A percentile compares a stretch with the other conserved stretches of the same genome.
phyloP scores from a whole-genome alignment of 1,140 invertebrate genomes.

The Octopus bimaculoides region DNA sequence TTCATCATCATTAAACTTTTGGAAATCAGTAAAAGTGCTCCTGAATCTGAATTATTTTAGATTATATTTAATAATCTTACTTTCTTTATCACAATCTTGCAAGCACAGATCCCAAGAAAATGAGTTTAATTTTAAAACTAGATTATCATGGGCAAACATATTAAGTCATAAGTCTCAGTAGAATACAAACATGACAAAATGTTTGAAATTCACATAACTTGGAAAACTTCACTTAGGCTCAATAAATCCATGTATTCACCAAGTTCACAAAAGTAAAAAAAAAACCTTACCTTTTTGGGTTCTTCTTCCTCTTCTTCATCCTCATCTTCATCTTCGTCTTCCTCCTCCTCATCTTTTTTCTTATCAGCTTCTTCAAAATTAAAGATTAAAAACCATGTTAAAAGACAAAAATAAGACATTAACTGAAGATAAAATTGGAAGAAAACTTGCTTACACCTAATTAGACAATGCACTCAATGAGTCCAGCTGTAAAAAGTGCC shows the following conservation, averaged over 20 bases:
- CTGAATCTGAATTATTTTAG: too few species aligned
- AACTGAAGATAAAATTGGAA: neutral
- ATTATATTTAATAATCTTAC: too few species aligned
- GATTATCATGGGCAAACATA: too few species aligned
- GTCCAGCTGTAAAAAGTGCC: too few species aligned
- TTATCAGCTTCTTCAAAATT: conserved; percentile 22
- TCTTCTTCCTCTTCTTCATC: conserved; percentile 25
- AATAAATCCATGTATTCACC: neutral
- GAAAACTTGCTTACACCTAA: neutral
- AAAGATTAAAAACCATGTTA: neutral
- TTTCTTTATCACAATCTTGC: too few species aligned
- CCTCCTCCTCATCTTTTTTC: conserved; percentile 33
- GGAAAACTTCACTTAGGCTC: neutral
- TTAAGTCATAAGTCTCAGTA: too few species aligned
- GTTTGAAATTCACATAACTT: neutral
- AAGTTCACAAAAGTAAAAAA: neutral
- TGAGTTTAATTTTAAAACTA: too few species aligned
- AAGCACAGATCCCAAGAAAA: too few species aligned
- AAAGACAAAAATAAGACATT: neutral
- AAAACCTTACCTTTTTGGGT: neutral
- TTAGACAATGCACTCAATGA: neutral
- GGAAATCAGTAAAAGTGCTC: too few species aligned
- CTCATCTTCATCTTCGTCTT: conserved; percentile 34
- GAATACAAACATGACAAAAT: too few species aligned
- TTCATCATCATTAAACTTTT: too few species aligned